These are phyloP conservation scores for Ridgeia piscesae DNA, from an alignment of 1,140 invertebrate species.

Conservation along the genomic window DNA sequence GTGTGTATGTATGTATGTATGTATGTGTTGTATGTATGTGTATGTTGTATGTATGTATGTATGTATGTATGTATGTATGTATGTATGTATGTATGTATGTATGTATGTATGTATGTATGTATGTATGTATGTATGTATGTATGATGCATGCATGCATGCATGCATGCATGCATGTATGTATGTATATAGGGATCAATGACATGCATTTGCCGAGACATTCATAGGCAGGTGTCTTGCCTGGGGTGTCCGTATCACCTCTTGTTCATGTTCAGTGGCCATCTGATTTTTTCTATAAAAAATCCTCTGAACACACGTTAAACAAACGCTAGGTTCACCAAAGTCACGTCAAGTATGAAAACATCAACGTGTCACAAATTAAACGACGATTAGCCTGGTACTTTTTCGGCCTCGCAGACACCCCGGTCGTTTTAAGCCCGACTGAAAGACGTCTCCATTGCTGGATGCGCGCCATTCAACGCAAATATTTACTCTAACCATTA, in stretches of 20 bases:
- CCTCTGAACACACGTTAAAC: background rate
- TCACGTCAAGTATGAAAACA: background rate
- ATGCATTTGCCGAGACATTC: background rate
- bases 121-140: no score
- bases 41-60: no score
- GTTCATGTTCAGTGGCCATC: background rate
- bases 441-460: background rate
- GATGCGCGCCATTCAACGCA: background rate
- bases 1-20: no score
- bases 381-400: background rate
- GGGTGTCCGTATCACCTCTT: no score
- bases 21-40: no score
- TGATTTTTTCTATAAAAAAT: background rate
- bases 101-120: no score
- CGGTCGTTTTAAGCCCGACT: background rate
- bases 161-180: background rate
- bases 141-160: no score
- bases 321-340: background rate
- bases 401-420: background rate
- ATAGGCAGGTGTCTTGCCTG: background rate
- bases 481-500: background rate
- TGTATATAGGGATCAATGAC: background rate
- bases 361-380: background rate
- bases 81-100: no score
- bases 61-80: no score